Evolutionary conservation across 2,113 vertebrate species (phyloP), one percentile per base, ranked within the genome.

Genomic region (Oreotragus oreotragus): DNA sequence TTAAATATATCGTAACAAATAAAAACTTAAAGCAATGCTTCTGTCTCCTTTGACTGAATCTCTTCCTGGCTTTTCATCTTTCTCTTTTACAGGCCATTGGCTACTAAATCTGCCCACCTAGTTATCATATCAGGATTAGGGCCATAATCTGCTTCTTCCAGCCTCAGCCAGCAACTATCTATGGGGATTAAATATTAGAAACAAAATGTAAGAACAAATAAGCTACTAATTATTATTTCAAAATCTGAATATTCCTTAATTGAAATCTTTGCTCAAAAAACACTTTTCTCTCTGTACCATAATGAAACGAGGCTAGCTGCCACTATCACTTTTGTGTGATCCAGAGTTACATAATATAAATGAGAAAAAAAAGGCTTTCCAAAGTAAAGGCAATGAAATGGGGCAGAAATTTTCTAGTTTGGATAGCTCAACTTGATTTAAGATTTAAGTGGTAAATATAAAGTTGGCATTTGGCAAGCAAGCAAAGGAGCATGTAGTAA

Each of bases 401-500:
- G 6, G 15, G 27, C 10, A 62, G 33, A 15, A 53, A 86, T 51
- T 70, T 93, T 39, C 17, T 64, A 23, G 28, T 84, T 92, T 76
- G 33, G 33, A 47, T 80, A 89, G 57, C 16, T 57, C 53, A 49
- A 90, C 11, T 84, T 90, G 43, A 89, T 55, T 88, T 64, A 96
- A 58, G 47, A 49, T 73, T 51, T 27, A 83, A 97, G 60, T 49
- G 51, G 16, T 51, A 95, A 94, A 33, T n/a, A 92, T 28, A 93
- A 70, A 91, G 39, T 76, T 85, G 8, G 85, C 60, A 96, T 96
- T 85, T 96, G 83, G 49, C 58, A 93, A 94, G 39, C 9, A 83
- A 73, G 16, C 30, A 81, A 93, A 93, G 28, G 21, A 66, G 64
- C 27, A 91, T 30, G 33, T 80, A 49, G 66, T 62, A 93, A 89